A percentile compares a stretch with the other conserved stretches of the same genome.
phyloP scores from a whole-genome alignment of 1,140 invertebrate species.

The Brachionus manjavacas region DNA sequence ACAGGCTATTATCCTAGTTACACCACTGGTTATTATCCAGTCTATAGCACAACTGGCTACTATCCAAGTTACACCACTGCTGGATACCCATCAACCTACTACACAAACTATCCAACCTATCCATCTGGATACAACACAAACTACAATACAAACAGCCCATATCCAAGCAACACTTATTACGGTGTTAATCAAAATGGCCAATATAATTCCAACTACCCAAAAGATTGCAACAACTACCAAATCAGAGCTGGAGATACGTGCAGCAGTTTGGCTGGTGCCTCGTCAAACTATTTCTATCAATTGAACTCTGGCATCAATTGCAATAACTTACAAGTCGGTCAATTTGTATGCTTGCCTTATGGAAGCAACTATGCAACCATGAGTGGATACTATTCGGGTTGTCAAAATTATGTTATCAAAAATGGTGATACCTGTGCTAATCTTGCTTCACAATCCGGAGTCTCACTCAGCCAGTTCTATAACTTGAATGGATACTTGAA shows the following conservation, averaged over 20 bases:
- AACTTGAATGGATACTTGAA: not conserved
- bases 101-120: not conserved
- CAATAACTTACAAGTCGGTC: not conserved
- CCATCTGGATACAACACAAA: not conserved
- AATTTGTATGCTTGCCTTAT: not conserved
- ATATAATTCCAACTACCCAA: not conserved
- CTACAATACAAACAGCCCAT: not conserved
- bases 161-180: not conserved
- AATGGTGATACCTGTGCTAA: not conserved
- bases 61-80: too few relatives aligned
- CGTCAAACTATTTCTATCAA: not conserved
- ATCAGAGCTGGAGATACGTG: not conserved
- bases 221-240: not conserved
- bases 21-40: not conserved
- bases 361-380: not conserved
- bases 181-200: not conserved
- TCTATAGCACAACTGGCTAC: not conserved
- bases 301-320: not conserved
- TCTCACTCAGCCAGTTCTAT: not conserved
- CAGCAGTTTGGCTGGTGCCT: not conserved
- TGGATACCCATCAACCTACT: not conserved
- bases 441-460: not conserved
- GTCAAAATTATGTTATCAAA: not conserved
- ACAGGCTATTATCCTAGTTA: not conserved
- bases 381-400: not conserved